Base-by-base conservation (phyloP, 2,888 invertebrate genomes). In the Hypolimnas misippus region DNA sequence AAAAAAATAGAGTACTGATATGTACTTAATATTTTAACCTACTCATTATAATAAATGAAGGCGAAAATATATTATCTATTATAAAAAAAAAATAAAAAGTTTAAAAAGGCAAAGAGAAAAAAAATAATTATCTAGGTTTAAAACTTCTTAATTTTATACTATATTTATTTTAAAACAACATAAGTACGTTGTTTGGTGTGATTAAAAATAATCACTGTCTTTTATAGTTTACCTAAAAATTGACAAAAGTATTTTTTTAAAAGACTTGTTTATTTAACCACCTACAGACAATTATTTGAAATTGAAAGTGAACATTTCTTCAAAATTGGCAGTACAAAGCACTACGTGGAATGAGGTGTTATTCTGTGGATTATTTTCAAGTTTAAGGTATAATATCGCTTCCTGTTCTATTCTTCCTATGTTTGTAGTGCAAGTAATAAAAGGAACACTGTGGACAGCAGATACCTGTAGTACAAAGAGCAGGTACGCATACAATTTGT, bases 371-470 rank as follows among this genome's bases (percentile, higher is more conserved):
- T 85, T 84, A 85, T 78, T 80, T 79, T 77, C 73, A 70, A 76
- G 55, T 62, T 70, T 72, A 66, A 65, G 74, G 72, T 74, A 78
- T 81, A 77, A 72, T 77, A 80, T 81, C 78, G 81, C 83, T 88
- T 88, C 87, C 87, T 87, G 86, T 77, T 72, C 79, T 77, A 81
- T 83, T 78, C 78, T 81, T 72, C 78, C 76, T 73, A 74, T 67
- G 73, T 78, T 79, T 80, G 77, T 76, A 79, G 72, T 76, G 71
- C 61, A 70, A 68, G 73, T 69, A 76, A 82, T 76, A 75, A 76
- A 74, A 72, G 68, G 73, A 76, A 73, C 68, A 71, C 53, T 17
- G 70, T 73, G 73, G 70, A 72, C 70, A 75, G 76, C 49, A 14
- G 52, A 58, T 76, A 86, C 87, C 85, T 85, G 86, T 68, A 52